Base-by-base conservation (phyloP, 1,140 invertebrate species). In the Drosophila baimaii region DNA sequence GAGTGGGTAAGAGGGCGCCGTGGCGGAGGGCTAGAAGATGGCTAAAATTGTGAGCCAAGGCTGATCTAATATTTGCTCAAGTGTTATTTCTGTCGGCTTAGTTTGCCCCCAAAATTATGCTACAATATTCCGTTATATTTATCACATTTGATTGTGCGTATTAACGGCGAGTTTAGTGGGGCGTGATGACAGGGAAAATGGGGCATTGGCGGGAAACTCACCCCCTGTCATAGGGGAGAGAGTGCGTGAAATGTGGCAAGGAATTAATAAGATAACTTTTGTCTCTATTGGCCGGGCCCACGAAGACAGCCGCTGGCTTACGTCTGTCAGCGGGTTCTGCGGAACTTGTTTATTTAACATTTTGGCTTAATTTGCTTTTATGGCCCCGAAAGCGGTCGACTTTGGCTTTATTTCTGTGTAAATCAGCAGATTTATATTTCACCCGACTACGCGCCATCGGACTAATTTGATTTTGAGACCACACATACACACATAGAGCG, bases 281-380 rank as follows among this genome's bases (percentile, higher is more conserved):
- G 66, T 76, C 70, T 78, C 55, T 72, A 56, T 25, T 31, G 25
- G 46, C 37, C 37, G 46, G 43, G 33, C 25, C 15, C 27, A 23
- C 12, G 17, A 57, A 46, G 46, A 33, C 43, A 57, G 56, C 25
- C 52, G 54, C 37, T 81, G 72, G 52, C 72, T 84, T 78, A 52
- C 41, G 76, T 21, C 74, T 81, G 66, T 85, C 73, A 64, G 57
- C 69, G 62, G 47, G 52, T 63, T 71, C 66, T 39, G 49, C 62
- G 59, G 83, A 89, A 84, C 73, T 89, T 89, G 85, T 89, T 89
- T 90, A 89, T 88, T 84, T 90, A 89, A 89, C 85, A 89, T 88
- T 89, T 89, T 90, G 85, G 81, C 84, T 81, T 89, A 89, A 89
- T 89, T 89, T 89, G 80, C 78, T 89, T 89, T 89, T 89, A 89